These are phyloP conservation scores for Zosterops pallidus DNA, from an alignment of 2,113 vertebrate genomes.

Conservation along the genomic window DNA sequence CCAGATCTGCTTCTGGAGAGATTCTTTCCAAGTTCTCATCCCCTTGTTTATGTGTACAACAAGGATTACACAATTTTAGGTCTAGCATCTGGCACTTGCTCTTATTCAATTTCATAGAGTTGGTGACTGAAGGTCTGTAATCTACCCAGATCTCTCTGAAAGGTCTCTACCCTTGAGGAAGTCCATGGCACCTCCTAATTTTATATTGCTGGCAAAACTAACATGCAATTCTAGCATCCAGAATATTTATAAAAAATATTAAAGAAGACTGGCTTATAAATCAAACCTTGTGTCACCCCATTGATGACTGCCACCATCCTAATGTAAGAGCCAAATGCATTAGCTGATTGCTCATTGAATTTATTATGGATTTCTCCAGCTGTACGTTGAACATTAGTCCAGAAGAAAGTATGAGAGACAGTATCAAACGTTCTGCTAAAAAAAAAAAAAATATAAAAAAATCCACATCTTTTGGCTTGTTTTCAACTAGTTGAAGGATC, in stretches of 20 bases:
- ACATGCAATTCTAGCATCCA: rapidly evolving
- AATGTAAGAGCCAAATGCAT: not conserved
- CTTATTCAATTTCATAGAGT: not conserved
- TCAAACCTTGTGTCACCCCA: not conserved
- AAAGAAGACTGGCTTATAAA: not conserved
- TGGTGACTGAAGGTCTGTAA: not conserved
- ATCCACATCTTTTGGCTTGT: not conserved
- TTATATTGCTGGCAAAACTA: not conserved
- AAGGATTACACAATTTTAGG: not conserved
- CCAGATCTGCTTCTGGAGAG: rapidly evolving
- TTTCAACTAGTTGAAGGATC: not conserved
- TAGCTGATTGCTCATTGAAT: not conserved
- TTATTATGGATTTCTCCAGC: not conserved
- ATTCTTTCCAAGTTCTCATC: not conserved
- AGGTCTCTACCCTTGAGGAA: not conserved
- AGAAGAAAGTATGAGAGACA: not conserved
- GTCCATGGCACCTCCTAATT: not conserved
- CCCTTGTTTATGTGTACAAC: rapidly evolving
- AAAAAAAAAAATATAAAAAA: not conserved
- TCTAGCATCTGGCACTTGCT: not conserved
- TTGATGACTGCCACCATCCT: not conserved
- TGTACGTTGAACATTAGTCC: not conserved
- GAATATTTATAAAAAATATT: not conserved
- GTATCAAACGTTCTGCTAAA: not conserved
- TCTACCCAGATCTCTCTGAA: not conserved